These are phyloP conservation scores for Holacanthella duospinosa DNA, from an alignment of 2,888 invertebrate genomes.

Conservation along the genomic window DNA sequence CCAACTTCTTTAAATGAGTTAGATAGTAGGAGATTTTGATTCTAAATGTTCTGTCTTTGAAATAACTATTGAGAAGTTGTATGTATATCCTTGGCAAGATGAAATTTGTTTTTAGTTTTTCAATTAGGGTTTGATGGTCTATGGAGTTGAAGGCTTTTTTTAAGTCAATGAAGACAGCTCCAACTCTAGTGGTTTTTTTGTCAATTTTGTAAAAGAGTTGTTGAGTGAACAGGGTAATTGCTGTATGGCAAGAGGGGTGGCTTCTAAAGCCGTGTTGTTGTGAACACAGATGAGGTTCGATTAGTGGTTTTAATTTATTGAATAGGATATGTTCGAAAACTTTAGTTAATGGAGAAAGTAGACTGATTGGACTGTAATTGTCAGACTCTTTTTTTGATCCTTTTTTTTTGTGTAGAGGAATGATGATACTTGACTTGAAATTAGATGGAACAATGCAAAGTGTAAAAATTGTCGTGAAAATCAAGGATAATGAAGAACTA, in stretches of 20 bases:
- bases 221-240: not conserved
- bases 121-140: not conserved
- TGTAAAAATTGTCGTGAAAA: not conserved
- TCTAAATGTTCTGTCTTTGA: not conserved
- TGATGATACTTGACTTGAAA: no score
- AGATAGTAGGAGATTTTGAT: slow-evolving; percentile 9
- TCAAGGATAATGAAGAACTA: not conserved
- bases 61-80: not conserved
- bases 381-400: not conserved
- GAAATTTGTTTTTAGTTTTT: not conserved
- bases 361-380: not conserved
- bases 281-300: not conserved
- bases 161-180: slow-evolving; percentile 9
- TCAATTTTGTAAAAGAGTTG: not conserved
- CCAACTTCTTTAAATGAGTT: not conserved
- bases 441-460: no score
- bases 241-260: slow-evolving; percentile 1
- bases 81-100: not conserved
- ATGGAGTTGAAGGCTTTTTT: slow-evolving; percentile 13
- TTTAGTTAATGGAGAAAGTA: not conserved
- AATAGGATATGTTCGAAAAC: not conserved
- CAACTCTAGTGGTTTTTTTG: slow-evolving; percentile 2
- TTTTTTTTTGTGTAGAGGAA: no score
- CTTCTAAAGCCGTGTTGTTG: slow-evolving; percentile 8
- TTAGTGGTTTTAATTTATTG: no score